Evolutionary conservation across 2,113 vertebrate genomes (phyloP), one percentile per base, ranked within the genome.

Genomic region (Stercorarius parasiticus): DNA sequence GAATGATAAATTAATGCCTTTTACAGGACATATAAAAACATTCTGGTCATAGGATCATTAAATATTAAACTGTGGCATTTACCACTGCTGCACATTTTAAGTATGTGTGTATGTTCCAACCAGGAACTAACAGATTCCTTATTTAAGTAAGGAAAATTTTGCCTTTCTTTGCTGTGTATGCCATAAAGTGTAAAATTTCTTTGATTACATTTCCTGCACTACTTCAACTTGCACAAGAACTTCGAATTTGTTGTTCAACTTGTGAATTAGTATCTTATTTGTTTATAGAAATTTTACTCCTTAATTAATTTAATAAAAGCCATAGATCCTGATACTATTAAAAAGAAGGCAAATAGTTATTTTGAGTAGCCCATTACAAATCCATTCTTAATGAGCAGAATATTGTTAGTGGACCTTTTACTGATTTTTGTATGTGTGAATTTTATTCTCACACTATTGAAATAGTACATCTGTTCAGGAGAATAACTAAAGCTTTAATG

Each of bases 401-500:
- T 36, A 88, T 34, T 70, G 7, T 77, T 90, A 83, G 50, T 19
- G 25, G 72, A 70, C 9, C 2, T 86, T 61, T 69, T 70, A 50
- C 21, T 77, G 45, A 45, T 72, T 90, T 88, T 58, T 62, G 30
- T 59, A 50, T 36, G 42, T 70, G 55, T 86, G 22, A 70, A 62
- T 55, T 86, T 88, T 88, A 50, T 91, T 86, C 16, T 83, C 22
- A 71, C 9, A 12, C 13, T 73, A 25, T 77, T 88, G 62, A 88
- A 83, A 73, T 17, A 78, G 13, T 50, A 32, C 26, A 40, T 47
- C 14, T 76, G 32, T 73, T 93, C 25, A 21, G 45, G 5, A 58
- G 26, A 83, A 96, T 26, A 83, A 86, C 70, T 49, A 95, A 82
- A 92, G 26, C 36, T 81, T 55, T 73, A 88, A 74, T 88, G n/a